A percentile compares a stretch with the other conserved stretches of the same genome.
Conservation (phyloP, 1,140 invertebrate genomes). For the Dufourea novaeangliae region DNA sequence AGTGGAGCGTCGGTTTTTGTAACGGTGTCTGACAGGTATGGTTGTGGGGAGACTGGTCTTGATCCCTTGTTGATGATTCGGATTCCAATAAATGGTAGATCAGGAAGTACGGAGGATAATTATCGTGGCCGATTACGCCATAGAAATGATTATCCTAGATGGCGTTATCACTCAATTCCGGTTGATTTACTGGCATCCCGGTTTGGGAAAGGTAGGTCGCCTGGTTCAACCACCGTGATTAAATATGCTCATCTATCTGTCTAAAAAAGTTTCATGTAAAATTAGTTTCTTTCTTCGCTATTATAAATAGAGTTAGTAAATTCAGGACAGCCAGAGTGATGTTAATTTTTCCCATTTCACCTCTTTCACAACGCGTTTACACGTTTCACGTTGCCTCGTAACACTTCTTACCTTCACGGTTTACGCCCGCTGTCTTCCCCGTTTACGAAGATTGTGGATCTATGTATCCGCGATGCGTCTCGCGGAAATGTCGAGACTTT, state of each 20-base stretch:
- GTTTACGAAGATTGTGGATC: neutral
- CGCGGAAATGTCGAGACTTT: neutral
- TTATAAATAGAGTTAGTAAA: no score
- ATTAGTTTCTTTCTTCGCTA: no score
- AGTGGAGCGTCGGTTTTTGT: neutral
- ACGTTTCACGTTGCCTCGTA: neutral
- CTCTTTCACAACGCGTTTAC: neutral
- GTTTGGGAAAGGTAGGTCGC: neutral
- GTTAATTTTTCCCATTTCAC: no score
- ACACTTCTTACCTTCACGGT: slow-evolving; percentile 3
- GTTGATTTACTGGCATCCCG: slow-evolving; percentile 1
- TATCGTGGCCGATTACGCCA: no score
- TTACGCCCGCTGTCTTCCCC: neutral
- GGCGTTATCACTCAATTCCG: slow-evolving; percentile 35
- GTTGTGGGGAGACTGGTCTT: no score
- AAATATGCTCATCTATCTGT: neutral
- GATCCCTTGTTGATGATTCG: no score
- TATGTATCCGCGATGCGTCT: neutral
- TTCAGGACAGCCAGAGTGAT: no score
- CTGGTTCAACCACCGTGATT: neutral
- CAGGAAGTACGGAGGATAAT: no score
- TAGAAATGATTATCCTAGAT: no score
- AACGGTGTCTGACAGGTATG: neutral
- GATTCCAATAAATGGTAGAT: no score
- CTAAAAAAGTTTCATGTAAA: neutral